Base-by-base conservation (phyloP, 53 echinoderm and acorn worm species). In the Apostichopus leukothele region DNA sequence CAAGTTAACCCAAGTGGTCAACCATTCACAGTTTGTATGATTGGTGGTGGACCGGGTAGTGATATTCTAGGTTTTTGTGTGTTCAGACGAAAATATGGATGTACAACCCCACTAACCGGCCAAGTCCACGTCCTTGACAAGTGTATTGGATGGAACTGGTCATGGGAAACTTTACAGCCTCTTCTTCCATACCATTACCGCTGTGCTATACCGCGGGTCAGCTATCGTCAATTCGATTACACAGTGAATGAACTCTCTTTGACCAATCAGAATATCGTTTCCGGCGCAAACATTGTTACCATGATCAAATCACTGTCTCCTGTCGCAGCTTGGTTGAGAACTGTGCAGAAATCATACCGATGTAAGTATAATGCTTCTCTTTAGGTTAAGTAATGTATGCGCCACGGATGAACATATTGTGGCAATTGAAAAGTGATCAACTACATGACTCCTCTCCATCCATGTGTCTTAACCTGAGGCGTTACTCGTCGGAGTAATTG, bases 11-110 rank as follows among this genome's bases (percentile, higher is more conserved):
- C 85, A 7, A 25, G 50, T 11, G 68, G 66, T 50, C 1, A 0
- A 26, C 50, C 68, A 9, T 9, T 23, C 5, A 19, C 54, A 7
- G 51, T 86, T 9, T 86, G 86, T 51, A 67, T 66, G 67, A 86
- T 86, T 26, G 86, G 86, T n/a, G 86, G 86, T 86, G 86, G 86
- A 67, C 86, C 86, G 7, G 86, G 86, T 23, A 86, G 86, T 86
- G 86, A 86, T 86, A 12, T 86, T 63, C 50, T 86, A 9, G 86
- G 86, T 10, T 5, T 86, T 5, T 39, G 50, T 66, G 50, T 86
- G 25, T 61, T 86, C 21, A 13, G 67, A 26, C 59, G 67, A 68
- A 51, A 86, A 39, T 9, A 68, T 14, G 67, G 63, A 52, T 86
- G 66, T 50, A 60, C 8, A 20, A 68, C 50, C 11, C 66, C 66